Base-by-base conservation (phyloP, 2,888 invertebrate species). In the Strigamia transsilvanica region DNA sequence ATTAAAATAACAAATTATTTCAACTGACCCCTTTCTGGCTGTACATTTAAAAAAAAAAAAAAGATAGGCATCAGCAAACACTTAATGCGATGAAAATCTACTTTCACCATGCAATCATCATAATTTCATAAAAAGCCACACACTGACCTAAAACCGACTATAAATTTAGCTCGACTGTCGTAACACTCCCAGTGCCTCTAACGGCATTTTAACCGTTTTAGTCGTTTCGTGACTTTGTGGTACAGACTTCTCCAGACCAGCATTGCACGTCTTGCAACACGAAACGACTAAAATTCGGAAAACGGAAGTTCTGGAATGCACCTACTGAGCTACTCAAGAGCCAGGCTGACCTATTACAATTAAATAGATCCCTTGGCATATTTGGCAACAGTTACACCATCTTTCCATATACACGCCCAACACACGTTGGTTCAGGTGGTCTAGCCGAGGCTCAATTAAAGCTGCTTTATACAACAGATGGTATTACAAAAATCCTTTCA, bases 81-180 rank as follows among this genome's bases (percentile, higher is more conserved):
- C 73, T 73, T 73, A 73, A 32, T 32, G 32, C 32, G 32, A 79
- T 38, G 79, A 38, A 79, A 79, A 79, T 42, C 41, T 38, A 79
- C 79, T 79, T 79, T 79, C 38, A 41, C 79, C 21, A 38, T 79
- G 79, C 77, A 77, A 77, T 77, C 32, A 77, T 77, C 27, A 79
- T 79, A 41, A 79, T 79, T 79, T 79, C 79, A 38, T 73, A 73
- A 73, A 73, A 73, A 56, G 56, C 56, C 56, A 23, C 73, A 27
- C 27, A 32, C 73, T 73, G 73, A 73, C 73, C 73, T 73, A 73
- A 32, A 73, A 73, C 32, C 15, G 21, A 23, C 73, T 73, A 73
- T 32, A 73, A 73, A 73, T 73, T 73, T 73, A 73, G 73, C 73
- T 73, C 73, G 23, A 27, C 73, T 27, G 56, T 27, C 73, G 32